Base-by-base conservation (phyloP, 2,888 invertebrate species). In the Ypsolopha scabrella region DNA sequence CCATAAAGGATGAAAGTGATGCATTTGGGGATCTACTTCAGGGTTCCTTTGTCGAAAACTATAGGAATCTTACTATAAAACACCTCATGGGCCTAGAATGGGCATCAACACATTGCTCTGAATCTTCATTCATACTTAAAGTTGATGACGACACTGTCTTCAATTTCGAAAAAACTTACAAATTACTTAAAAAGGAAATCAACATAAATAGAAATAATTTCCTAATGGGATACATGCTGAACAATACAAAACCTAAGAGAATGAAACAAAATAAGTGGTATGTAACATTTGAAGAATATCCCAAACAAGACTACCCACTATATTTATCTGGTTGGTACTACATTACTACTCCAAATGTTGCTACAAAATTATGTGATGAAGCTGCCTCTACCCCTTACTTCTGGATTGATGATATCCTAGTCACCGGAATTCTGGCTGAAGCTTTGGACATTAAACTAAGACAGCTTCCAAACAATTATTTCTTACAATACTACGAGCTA, bases 321-420 rank as follows among this genome's bases (percentile, higher is more conserved):
- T 95, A 94, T 68, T 75, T 94, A 7, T 94, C 94, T 6, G 95
- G 95, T 1, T 95, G 95, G 95, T 88, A 94, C 61, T 96, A 96
- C 60, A 80, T 94, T 1, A 92, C 93, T 2, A 93, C 91, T 52
- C 88, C 91, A 0, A 77, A 87, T 56, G 88, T 91, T 1, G 92
- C 91, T 0, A 65, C 68, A 13, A 79, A 78, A 14, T 66, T 97
- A 49, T 80, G 90, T 24, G 66, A 81, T 3, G 80, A 88, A 58
- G 88, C 91, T 0, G 67, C 78, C 36, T 68, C 75, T 38, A 79
- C 89, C n/a, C 80, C 88, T 13, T 93, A 92, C 62, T 96, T 97
- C 77, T 97, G 97, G 96, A 95, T 97, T 54, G 97, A 97, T 67
- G 97, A 97, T 69, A 92, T 94, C 45, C 93, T 92, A 69, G 78